These are phyloP conservation scores for Lycocorax pyrrhopterus DNA, from an alignment of 2,113 vertebrate species.

Conservation along the genomic window DNA sequence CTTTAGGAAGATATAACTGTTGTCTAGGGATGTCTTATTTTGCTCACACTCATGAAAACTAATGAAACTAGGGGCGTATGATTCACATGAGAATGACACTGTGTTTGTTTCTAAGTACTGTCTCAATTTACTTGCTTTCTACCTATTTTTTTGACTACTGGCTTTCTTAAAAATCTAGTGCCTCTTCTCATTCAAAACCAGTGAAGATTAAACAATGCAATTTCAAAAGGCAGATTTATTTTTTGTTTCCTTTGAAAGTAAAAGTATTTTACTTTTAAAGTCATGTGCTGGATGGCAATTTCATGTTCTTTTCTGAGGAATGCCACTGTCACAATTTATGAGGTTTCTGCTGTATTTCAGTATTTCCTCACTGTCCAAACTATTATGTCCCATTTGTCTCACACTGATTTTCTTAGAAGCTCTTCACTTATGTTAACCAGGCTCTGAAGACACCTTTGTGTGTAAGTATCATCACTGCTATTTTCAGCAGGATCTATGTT, in stretches of 20 bases:
- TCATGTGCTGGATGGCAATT: background rate
- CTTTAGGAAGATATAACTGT: background rate
- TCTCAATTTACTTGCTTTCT: background rate
- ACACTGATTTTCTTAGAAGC: background rate
- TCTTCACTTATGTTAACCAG: background rate
- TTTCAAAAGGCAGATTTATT: background rate
- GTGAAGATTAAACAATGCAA: background rate
- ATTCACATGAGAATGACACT: background rate
- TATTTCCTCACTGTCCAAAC: background rate
- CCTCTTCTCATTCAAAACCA: background rate
- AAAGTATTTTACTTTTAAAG: background rate
- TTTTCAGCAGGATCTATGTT: background rate
- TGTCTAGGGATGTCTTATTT: background rate
- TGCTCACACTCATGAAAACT: background rate
- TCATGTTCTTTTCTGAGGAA: background rate
- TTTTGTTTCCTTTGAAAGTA: background rate
- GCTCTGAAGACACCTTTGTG: background rate
- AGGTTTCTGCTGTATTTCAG: background rate
- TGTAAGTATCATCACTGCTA: background rate
- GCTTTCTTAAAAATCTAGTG: background rate
- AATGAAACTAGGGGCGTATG: background rate
- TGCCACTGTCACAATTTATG: background rate
- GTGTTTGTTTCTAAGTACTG: background rate
- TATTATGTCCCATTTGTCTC: background rate
- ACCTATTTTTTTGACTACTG: background rate